These are phyloP conservation scores for Daphoenositta chrysoptera DNA, from an alignment of 2,113 vertebrate genomes.

Conservation along the genomic window DNA sequence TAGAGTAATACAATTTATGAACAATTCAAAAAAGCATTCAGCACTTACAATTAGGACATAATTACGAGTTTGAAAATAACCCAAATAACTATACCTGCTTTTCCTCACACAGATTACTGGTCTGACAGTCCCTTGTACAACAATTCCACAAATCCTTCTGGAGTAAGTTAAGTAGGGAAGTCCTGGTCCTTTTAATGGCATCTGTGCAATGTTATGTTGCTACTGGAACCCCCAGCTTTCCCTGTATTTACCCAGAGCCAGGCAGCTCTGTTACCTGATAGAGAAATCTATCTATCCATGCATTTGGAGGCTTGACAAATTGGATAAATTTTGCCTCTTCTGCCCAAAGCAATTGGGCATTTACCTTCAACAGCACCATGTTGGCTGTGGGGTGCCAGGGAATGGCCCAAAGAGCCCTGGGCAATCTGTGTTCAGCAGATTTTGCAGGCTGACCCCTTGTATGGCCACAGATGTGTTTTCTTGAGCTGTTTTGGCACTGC, in stretches of 20 bases:
- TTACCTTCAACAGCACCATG: background rate
- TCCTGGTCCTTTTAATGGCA: background rate
- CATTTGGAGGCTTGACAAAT: background rate
- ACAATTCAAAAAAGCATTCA: background rate
- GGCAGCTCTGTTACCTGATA: background rate
- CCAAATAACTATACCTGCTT: background rate
- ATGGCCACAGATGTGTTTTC: background rate
- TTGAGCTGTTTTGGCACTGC: background rate
- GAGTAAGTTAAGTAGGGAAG: background rate
- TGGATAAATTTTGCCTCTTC: background rate
- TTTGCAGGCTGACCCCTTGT: background rate
- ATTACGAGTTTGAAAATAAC: background rate
- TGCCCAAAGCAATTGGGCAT: background rate
- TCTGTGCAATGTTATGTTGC: background rate
- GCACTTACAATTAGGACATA: background rate
- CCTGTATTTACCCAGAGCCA: background rate
- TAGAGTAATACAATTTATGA: conserved; percentile 5
- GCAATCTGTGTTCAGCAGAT: background rate
- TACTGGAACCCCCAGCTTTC: background rate
- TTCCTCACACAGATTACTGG: background rate
- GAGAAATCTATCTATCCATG: background rate
- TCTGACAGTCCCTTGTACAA: background rate
- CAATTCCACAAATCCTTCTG: background rate
- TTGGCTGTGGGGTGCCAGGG: background rate
- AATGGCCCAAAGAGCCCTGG: background rate